phyloP scores from a whole-genome alignment of 1,140 invertebrate species.

The Portunus trituberculatus region DNA sequence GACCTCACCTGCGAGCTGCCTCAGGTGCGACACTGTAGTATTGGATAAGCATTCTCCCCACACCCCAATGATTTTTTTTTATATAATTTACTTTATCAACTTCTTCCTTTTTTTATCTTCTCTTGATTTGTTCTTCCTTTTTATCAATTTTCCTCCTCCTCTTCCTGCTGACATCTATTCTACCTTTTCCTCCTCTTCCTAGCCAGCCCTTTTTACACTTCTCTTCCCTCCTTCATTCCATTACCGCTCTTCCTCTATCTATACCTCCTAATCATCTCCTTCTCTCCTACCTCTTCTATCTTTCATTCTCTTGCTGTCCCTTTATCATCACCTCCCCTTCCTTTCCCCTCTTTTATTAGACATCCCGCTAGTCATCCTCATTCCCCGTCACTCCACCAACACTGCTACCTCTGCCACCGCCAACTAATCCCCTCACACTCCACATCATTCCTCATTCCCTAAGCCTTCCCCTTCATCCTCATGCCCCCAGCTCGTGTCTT shows the following conservation, averaged over 20 bases:
- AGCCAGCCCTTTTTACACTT: background rate
- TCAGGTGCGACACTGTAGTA: constrained; percentile 39
- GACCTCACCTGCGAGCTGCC: constrained; percentile 70
- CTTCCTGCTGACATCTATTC: no score
- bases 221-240: background rate
- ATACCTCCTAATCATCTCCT: background rate
- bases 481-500: background rate
- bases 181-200: background rate
- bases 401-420: background rate
- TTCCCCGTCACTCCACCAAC: background rate
- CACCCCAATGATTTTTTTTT: background rate
- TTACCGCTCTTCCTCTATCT: background rate
- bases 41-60: no score
- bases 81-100: background rate
- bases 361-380: background rate
- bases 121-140: background rate
- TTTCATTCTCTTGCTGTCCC: background rate
- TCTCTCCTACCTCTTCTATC: background rate
- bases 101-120: background rate
- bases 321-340: background rate
- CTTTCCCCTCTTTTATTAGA: background rate
- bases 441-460: background rate
- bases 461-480: no score
- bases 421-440: background rate
- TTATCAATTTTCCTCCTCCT: background rate